phyloP scores from a whole-genome alignment of 2,113 vertebrate species.

The Lagopus muta region DNA sequence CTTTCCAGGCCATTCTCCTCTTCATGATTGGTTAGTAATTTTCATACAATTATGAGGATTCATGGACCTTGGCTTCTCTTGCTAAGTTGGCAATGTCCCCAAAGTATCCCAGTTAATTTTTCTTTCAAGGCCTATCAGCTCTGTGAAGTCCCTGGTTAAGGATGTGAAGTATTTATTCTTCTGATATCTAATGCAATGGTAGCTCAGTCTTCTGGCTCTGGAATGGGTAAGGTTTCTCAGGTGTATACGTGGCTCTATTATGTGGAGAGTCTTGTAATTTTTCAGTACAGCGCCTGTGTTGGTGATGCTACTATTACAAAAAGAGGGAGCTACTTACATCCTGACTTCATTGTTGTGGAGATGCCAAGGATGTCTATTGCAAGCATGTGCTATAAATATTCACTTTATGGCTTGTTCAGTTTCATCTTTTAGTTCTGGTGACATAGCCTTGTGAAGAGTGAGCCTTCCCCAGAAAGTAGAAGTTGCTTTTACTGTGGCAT shows the following conservation, averaged over 20 bases:
- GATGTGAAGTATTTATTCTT: too few relatives aligned
- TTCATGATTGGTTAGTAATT: too few relatives aligned
- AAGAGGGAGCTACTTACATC: neutral
- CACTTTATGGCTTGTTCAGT: neutral
- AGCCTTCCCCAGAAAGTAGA: neutral
- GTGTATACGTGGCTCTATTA: neutral
- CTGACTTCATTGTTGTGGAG: neutral
- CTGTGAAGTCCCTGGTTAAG: too few relatives aligned
- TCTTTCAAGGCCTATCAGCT: too few relatives aligned
- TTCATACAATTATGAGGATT: too few relatives aligned
- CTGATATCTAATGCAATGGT: too few relatives aligned
- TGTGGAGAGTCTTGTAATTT: neutral
- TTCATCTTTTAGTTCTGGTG: neutral
- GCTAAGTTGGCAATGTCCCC: too few relatives aligned
- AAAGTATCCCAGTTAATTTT: too few relatives aligned
- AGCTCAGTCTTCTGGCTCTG: too few relatives aligned
- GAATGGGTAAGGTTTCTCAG: neutral
- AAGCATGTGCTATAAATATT: neutral
- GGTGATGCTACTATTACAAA: neutral
- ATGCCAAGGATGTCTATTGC: neutral
- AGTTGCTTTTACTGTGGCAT: neutral
- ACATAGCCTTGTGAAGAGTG: rapidly evolving
- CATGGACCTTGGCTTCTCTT: too few relatives aligned
- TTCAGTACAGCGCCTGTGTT: neutral
- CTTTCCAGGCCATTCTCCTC: too few relatives aligned